Evolutionary conservation across 2,888 invertebrate genomes (phyloP).

Genomic region (Meiosimyza platycephala): DNA sequence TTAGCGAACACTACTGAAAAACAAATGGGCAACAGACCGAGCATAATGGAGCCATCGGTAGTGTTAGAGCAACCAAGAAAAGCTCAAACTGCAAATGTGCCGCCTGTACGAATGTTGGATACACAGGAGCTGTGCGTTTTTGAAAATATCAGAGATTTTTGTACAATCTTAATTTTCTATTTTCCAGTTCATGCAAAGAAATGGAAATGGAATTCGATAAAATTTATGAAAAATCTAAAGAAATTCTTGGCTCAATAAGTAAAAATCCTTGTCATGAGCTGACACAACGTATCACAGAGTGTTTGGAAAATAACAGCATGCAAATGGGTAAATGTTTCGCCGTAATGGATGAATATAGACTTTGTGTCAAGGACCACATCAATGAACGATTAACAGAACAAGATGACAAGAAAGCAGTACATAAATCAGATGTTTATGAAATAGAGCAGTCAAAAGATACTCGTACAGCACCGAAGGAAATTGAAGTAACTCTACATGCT

Average conservation of each 20-base stretch:
- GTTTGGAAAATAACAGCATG: slow-evolving; percentile 17
- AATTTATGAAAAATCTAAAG: slow-evolving; percentile 16
- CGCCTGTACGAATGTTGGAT: no score
- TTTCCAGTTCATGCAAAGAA: neutral
- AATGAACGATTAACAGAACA: neutral
- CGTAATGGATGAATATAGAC: slow-evolving; percentile 16
- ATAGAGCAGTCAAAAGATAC: no score
- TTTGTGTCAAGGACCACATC: slow-evolving; percentile 9
- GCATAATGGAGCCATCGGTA: no score
- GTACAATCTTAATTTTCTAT: neutral
- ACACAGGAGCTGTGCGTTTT: no score
- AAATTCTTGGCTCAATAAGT: slow-evolving; percentile 3
- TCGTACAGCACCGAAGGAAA: no score
- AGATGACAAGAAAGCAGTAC: neutral
- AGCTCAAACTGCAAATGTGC: no score
- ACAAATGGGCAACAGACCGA: no score
- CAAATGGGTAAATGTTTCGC: slow-evolving; percentile 25
- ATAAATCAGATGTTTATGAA: no score
- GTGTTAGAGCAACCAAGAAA: no score
- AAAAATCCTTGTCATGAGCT: slow-evolving; percentile 27
- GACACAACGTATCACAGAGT: slow-evolving; percentile 10
- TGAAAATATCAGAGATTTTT: no score
- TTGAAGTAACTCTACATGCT: no score
- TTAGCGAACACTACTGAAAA: no score
- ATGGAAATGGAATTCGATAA: slow-evolving; percentile 25